Evolutionary conservation across 2,797 vertebrate species (phyloP).

Genomic region (Balearica regulorum): DNA sequence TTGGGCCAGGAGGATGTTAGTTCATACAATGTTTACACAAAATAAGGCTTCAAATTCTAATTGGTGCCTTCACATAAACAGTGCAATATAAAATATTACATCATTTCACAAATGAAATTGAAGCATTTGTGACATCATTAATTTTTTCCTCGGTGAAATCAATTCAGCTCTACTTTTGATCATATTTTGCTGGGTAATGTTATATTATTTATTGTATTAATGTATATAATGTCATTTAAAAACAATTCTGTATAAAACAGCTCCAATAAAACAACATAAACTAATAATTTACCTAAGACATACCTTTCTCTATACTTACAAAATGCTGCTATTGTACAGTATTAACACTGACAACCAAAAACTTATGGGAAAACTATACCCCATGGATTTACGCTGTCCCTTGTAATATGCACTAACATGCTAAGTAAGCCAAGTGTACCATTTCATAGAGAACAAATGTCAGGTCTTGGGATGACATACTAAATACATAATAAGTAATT

Average conservation of each 20-base stretch:
- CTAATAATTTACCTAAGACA: background rate
- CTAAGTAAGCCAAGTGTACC: background rate
- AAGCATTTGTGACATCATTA: background rate
- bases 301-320: background rate
- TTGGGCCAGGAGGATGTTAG: background rate
- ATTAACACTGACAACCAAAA: background rate
- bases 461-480: background rate
- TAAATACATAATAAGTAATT: background rate
- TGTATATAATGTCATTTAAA: background rate
- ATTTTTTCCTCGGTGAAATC: background rate
- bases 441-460: background rate
- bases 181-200: background rate
- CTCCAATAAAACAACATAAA: background rate
- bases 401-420: background rate
- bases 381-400: background rate
- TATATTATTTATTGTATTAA: background rate
- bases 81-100: background rate
- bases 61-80: background rate
- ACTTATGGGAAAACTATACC: background rate
- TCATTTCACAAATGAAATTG: background rate
- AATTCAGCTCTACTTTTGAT: background rate
- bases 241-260: background rate
- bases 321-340: background rate
- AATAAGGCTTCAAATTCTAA: background rate
- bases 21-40: background rate